Evolutionary conservation across 92 coral and sea anemone species (phyloP).

Genomic region (Meandrina meandrites): DNA sequence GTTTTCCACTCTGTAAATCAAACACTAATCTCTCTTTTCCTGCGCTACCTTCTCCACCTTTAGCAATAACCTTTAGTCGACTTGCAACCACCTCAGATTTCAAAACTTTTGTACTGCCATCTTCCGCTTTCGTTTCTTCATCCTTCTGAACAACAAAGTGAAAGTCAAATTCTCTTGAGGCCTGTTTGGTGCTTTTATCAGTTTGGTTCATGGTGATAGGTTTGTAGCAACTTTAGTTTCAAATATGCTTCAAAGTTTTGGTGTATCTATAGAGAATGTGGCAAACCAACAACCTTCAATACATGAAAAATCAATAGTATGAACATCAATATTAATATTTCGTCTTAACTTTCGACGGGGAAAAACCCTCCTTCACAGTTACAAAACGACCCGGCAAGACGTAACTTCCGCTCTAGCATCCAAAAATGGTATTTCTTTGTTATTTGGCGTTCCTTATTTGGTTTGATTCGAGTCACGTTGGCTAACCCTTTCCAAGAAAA

Average conservation of each 20-base stretch:
- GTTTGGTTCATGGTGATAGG: neutral
- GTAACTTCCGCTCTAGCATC: neutral
- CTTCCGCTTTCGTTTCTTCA: conserved; percentile 14
- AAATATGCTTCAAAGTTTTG: neutral
- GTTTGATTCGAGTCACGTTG: neutral
- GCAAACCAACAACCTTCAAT: neutral
- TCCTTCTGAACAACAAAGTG: conserved; percentile 4
- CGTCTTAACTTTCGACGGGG: neutral
- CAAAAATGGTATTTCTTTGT: neutral
- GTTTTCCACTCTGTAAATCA: conserved; percentile 48
- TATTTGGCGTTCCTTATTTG: neutral
- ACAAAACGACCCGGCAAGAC: neutral
- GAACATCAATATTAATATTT: neutral
- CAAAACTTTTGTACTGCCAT: neutral
- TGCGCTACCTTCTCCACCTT: neutral
- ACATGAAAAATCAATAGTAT: neutral
- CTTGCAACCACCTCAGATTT: conserved; percentile 25
- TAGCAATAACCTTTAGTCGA: conserved; percentile 5
- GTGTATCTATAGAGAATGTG: neutral
- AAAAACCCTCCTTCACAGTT: neutral
- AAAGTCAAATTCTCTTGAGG: conserved; percentile 25
- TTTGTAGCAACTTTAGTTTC: neutral
- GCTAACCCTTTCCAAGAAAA: conserved; percentile 21
- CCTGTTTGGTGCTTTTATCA: neutral
- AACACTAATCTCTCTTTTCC: conserved; percentile 38